Conservation (phyloP, 2,888 invertebrate species). For the Parascotia fuliginaria region DNA sequence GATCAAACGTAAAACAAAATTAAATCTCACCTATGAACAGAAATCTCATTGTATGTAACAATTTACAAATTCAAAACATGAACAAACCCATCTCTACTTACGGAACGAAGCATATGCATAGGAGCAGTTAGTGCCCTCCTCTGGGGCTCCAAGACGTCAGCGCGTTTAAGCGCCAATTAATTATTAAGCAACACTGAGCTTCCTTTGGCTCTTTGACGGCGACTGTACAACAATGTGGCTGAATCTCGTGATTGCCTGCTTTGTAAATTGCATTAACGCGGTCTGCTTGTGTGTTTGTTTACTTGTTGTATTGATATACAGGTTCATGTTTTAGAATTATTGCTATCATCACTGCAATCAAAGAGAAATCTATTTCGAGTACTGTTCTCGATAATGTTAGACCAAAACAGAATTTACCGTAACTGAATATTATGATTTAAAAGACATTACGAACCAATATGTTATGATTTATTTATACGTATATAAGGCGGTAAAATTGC, state of each 20-base stretch:
- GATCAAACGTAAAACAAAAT: constrained; percentile 8
- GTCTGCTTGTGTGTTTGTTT: constrained; percentile 57
- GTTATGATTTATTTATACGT: too few species aligned
- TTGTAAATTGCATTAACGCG: constrained; percentile 77
- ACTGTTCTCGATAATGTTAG: neutral
- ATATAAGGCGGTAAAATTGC: too few species aligned
- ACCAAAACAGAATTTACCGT: neutral
- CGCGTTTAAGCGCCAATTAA: constrained; percentile 83
- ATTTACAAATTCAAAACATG: constrained; percentile 53
- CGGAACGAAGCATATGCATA: constrained; percentile 64
- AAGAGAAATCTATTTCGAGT: neutral
- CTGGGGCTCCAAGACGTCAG: constrained; percentile 77
- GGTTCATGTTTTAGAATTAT: constrained; percentile 1
- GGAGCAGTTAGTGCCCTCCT: constrained; percentile 73
- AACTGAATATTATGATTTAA: neutral
- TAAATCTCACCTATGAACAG: constrained; percentile 17
- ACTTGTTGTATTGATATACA: constrained; percentile 16
- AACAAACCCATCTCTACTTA: constrained; percentile 57
- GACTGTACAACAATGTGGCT: constrained; percentile 81
- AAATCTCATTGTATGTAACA: constrained; percentile 37
- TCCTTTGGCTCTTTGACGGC: constrained; percentile 82
- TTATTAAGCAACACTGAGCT: constrained; percentile 78
- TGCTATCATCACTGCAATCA: neutral
- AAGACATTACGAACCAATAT: too few species aligned
- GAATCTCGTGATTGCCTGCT: constrained; percentile 79